Conservation (phyloP, 2,113 vertebrate genomes). For the Gymnorhina tibicen region DNA sequence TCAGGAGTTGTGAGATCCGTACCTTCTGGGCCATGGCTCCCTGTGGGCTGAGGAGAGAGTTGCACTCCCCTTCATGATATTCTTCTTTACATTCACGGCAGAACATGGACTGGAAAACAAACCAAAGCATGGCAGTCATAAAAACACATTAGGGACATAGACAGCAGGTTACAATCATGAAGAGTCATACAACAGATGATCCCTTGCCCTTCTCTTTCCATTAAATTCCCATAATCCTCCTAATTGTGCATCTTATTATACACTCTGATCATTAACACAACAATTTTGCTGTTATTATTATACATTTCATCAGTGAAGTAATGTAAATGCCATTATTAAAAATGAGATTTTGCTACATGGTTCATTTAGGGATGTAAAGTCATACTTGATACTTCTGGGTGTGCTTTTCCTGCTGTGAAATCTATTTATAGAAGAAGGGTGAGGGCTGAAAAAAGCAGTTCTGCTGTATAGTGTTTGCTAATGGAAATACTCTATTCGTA, state of each 20-base stretch:
- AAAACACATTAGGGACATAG: background rate
- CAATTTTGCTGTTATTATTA: background rate
- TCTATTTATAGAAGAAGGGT: background rate
- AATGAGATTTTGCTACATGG: background rate
- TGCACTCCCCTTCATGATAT: constrained; percentile 79
- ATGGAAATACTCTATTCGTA: background rate
- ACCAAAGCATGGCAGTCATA: constrained; percentile 1
- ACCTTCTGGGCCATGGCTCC: constrained; percentile 59
- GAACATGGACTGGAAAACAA: constrained; percentile 77
- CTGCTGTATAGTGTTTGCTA: background rate
- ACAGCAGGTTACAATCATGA: background rate
- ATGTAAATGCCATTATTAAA: constrained; percentile 16
- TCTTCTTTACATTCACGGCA: constrained; percentile 83
- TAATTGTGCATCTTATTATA: constrained; percentile 31
- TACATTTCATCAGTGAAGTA: background rate
- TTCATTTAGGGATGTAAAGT: background rate
- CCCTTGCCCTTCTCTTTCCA: constrained; percentile 5
- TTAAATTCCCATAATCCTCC: constrained; percentile 32
- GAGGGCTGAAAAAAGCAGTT: background rate
- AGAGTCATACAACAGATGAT: constrained; percentile 1
- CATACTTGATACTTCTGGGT: background rate
- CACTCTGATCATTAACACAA: constrained; percentile 23
- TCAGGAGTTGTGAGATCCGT: background rate
- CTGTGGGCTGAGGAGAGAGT: background rate
- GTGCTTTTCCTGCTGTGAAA: background rate